Conservation (phyloP, 2,797 vertebrate genomes). For the Vipera latastei region DNA sequence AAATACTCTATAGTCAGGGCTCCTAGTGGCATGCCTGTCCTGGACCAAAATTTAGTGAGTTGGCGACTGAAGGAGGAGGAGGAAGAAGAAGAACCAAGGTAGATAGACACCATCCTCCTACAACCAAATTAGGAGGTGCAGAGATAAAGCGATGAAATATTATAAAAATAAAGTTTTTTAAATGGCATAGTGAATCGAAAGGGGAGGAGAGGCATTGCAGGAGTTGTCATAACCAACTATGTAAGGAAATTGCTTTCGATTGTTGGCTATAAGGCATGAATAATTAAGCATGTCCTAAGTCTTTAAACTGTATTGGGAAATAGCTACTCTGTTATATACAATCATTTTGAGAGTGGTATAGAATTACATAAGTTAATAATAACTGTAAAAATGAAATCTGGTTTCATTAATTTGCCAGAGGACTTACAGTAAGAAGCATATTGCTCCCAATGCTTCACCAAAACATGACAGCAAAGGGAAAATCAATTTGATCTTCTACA, state of each 20-base stretch:
- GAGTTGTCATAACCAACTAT: neutral
- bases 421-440: neutral
- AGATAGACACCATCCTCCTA: neutral
- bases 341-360: neutral
- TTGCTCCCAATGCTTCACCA: neutral
- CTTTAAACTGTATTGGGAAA: neutral
- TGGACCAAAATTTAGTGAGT: neutral
- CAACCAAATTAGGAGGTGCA: neutral
- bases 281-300: neutral
- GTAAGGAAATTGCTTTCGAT: neutral
- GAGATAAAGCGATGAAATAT: neutral
- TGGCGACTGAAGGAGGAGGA: neutral
- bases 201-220: neutral
- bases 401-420: neutral
- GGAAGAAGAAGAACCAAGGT: neutral
- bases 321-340: neutral
- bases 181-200: neutral
- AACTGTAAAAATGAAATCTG: neutral
- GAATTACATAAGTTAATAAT: neutral
- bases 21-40: neutral
- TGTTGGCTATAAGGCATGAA: neutral
- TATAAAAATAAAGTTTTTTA: neutral
- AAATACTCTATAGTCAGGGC: neutral
- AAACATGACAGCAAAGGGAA: neutral
- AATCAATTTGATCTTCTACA: neutral